Evolutionary conservation across 2,888 invertebrate genomes (phyloP).

Genomic region (Craniophora ligustri): DNA sequence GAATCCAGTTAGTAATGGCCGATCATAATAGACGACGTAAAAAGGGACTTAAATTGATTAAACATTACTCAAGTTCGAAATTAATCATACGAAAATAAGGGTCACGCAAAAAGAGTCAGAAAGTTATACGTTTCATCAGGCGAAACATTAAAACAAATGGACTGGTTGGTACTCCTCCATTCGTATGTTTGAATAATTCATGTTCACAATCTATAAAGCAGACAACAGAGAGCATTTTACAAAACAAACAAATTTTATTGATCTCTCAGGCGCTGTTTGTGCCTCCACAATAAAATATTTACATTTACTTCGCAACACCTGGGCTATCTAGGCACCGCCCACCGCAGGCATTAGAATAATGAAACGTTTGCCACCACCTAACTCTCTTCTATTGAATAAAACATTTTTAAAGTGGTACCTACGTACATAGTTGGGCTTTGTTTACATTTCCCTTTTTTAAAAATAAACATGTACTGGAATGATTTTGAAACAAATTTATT

Average conservation of each 20-base stretch:
- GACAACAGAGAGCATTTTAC: constrained; percentile 85
- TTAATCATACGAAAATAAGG: constrained; percentile 36
- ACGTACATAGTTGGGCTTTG: constrained; percentile 48
- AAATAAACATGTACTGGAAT: constrained; percentile 43
- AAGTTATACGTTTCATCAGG: constrained; percentile 77
- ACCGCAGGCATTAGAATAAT: constrained; percentile 84
- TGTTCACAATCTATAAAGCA: constrained; percentile 86
- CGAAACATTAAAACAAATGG: constrained; percentile 84
- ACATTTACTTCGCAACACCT: constrained; percentile 86
- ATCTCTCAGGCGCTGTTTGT: constrained; percentile 87
- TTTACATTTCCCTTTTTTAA: constrained; percentile 40
- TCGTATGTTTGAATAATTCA: constrained; percentile 85
- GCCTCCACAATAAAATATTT: constrained; percentile 87
- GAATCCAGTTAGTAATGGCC: constrained; percentile 19
- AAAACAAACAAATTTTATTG: constrained; percentile 89
- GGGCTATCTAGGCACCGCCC: constrained; percentile 74
- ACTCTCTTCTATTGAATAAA: constrained; percentile 75
- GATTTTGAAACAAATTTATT: constrained; percentile 49
- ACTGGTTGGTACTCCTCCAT: constrained; percentile 76
- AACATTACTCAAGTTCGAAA: constrained; percentile 18
- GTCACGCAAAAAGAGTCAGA: constrained; percentile 35
- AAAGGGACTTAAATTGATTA: constrained; percentile 13
- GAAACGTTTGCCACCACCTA: constrained; percentile 76
- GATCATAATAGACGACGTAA: constrained; percentile 17
- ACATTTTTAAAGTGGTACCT: constrained; percentile 64